A percentile compares a stretch with the other conserved stretches of the same genome.
phyloP scores from a whole-genome alignment of 1,140 invertebrate genomes.

The Mylabris phalerata region DNA sequence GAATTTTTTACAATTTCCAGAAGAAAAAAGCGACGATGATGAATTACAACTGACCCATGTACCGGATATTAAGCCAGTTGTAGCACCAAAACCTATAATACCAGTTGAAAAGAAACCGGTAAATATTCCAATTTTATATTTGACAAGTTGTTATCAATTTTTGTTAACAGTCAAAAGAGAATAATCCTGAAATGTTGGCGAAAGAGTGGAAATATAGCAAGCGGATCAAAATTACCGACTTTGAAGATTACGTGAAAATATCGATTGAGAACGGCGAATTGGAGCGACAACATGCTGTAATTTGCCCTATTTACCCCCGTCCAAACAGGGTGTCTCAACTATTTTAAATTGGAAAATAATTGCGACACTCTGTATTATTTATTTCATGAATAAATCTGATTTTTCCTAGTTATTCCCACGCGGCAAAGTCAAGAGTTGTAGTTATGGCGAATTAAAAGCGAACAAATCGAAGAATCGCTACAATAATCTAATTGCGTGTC shows the following conservation, averaged over 20 bases:
- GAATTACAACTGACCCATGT: no score
- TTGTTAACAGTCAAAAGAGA: no score
- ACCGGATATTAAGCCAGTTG: no score
- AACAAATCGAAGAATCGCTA: slow-evolving; percentile 73
- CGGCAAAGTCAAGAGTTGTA: slow-evolving; percentile 25
- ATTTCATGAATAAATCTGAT: not conserved
- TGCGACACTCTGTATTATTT: not conserved
- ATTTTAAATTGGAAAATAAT: not conserved
- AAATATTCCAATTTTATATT: no score
- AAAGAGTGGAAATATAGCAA: slow-evolving; percentile 8
- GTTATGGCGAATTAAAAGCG: slow-evolving; percentile 18
- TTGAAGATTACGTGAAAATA: slow-evolving; percentile 17
- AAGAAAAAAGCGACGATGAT: no score
- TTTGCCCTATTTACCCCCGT: no score
- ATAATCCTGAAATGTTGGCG: not conserved
- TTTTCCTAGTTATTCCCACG: slow-evolving; percentile 29
- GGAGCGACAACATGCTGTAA: slow-evolving; percentile 16
- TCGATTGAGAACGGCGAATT: slow-evolving; percentile 17
- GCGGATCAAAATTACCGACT: slow-evolving; percentile 16
- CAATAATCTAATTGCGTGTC: slow-evolving; percentile 71
- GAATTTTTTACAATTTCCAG: not conserved
- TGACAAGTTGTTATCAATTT: no score
- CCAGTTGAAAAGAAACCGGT: no score
- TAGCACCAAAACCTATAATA: no score
- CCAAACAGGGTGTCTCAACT: no score